Evolutionary conservation across 2,113 vertebrate genomes (phyloP), one percentile per base, ranked within the genome.

Genomic region (Rhinolophus sinicus): DNA sequence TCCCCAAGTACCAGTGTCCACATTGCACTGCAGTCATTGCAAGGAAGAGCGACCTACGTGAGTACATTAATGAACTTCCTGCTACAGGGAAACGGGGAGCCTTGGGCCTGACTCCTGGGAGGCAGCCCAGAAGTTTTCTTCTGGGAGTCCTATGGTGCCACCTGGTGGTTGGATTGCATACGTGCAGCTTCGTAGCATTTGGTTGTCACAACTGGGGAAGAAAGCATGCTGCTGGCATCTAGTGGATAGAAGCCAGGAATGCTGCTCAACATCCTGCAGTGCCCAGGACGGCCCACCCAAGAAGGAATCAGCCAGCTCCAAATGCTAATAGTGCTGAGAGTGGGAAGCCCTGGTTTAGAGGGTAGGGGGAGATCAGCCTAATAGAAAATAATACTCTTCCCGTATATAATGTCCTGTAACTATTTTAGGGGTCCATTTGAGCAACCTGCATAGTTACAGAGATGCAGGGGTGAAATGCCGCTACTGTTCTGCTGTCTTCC

Each of bases 11-110:
- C 50, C 84, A 97, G 38, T 99, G 98, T 69, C 98, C 98, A 0
- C 98, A 96, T 0, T 99, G 98, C 2, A 64, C 76, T 52, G 33
- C 96, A 0, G 0, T 90, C 72, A 97, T 98, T 2, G 92, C 98
- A 1, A 35, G 93, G 91, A 99, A 99, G 97, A 98, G 97, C 11
- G 98, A 99, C 93, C 90, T 99, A 93, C 78, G 98, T 99, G 96
- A 98, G 98, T 98, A 56, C 1, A 2, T 26, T 15, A 0, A 0
- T 14, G 21, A 13, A 1, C 35, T 21, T 40, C 35, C 33, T 64
- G 18, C 38, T 2, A 4, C 28, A 33, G 58, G 76, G 76, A 24
- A 22, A 8, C 21, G 30, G 3, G 78, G 22, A 21, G 56, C 64
- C 26, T 50, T 2, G 3, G 10, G 44, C 87, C 38, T 14, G 10